Evolutionary conservation across 2,888 invertebrate species (phyloP), one percentile per base, ranked within the genome.

Genomic region (Nebria salina): DNA sequence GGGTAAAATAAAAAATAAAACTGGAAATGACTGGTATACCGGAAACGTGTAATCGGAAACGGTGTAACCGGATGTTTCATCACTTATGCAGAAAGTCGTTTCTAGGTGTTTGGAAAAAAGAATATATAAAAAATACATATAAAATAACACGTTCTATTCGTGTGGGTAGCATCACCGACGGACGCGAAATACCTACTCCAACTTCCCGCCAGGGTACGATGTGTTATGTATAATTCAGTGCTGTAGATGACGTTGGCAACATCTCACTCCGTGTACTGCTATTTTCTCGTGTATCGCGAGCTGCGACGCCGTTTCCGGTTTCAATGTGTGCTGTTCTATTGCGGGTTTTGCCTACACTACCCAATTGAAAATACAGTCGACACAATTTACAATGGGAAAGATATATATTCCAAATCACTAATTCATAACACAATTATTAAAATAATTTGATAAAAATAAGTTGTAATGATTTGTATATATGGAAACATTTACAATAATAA

Each of bases 161-260:
- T 42, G 73, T n/a, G 42, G 34, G 73, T 41, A 79, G 75, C 79
- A 41, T 74, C 74, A 68, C 68, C 79, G 25, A 42, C 54, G 74
- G 75, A 15, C 65, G 66, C 66, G 66, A 74, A 34, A 70, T 25
- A 70, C 25, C 70, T 70, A 70, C 25, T 70, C 70, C 70, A 13
- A 20, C 79, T 74, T 79, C 79, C 79, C 75, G 76, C 68, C 41
- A n/a, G 76, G 41, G n/a, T 80, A 70, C 80, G 80, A 80, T 80
- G 75, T 75, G 80, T 64, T 80, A 80, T 80, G 80, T 80, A 80
- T 80, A 80, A 80, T 80, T 80, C 80, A 80, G 80, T 20, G 64
- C 42, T 54, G 54, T 54, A 68, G 75, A 75, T 66, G 64, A 75
- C 43, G 75, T 75, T 68, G 80, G 64, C 72, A 65, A 65, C 73